Conservation (phyloP, 2,113 vertebrate genomes). For the Lycaon pictus region DNA sequence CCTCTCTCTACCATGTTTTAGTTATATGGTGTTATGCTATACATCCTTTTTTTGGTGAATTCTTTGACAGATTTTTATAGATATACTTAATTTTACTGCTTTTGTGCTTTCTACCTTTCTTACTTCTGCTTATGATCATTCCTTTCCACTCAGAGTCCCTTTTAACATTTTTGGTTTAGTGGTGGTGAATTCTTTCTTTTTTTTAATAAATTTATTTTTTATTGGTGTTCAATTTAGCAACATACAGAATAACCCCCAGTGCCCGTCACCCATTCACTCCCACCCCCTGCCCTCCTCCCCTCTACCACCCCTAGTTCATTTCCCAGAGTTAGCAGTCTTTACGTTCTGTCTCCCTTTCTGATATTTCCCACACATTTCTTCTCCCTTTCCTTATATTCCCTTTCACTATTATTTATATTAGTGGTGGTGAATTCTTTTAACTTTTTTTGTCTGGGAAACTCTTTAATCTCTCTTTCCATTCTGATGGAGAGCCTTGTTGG, state of each 20-base stretch:
- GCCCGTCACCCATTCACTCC: too few relatives aligned
- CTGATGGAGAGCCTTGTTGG: background rate
- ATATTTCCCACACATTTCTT: too few relatives aligned
- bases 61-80: background rate
- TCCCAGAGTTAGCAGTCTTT: too few relatives aligned
- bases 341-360: too few relatives aligned
- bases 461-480: background rate
- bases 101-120: background rate
- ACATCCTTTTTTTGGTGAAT: background rate
- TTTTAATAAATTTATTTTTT: background rate
- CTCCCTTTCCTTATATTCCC: too few relatives aligned
- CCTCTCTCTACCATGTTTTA: background rate
- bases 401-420: background rate
- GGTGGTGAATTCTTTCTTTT: background rate
- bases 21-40: background rate
- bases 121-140: background rate
- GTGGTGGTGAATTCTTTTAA: background rate
- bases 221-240: too few relatives aligned
- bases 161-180: background rate
- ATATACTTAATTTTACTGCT: background rate
- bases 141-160: background rate
- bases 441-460: background rate
- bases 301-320: too few relatives aligned
- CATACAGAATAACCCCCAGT: too few relatives aligned
- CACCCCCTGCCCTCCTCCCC: too few relatives aligned